phyloP scores from a whole-genome alignment of 2,113 vertebrate genomes.

The Petromus typicus region DNA sequence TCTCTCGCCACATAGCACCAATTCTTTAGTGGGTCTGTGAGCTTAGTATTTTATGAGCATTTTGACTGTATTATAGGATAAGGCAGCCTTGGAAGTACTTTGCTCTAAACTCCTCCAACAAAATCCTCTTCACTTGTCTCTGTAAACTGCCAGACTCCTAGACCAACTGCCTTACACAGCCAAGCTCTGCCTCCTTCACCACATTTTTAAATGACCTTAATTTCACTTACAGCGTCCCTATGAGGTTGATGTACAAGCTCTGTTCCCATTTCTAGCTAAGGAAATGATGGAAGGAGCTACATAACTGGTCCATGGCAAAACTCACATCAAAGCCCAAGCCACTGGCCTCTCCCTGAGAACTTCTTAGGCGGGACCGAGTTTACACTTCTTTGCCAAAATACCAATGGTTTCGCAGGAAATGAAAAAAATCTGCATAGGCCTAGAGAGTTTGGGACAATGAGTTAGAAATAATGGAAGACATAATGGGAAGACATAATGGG shows the following conservation, averaged over 20 bases:
- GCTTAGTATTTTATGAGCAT: neutral
- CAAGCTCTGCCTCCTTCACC: neutral
- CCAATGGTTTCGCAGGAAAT: neutral
- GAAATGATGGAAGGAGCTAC: neutral
- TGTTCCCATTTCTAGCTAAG: neutral
- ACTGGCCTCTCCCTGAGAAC: neutral
- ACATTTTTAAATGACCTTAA: neutral
- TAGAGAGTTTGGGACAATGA: neutral
- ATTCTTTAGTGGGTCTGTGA: neutral
- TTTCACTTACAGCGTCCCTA: neutral
- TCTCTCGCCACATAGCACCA: neutral
- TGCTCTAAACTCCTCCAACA: neutral
- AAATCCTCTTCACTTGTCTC: neutral
- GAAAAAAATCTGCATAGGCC: neutral
- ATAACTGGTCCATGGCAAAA: neutral
- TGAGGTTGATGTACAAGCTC: neutral
- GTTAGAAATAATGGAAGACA: neutral
- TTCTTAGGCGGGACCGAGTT: neutral
- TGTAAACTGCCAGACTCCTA: neutral
- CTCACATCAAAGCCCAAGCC: neutral
- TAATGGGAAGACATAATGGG: neutral
- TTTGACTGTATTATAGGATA: neutral
- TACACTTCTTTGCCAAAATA: neutral
- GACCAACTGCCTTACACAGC: neutral
- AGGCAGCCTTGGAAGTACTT: neutral